Evolutionary conservation across 2,888 invertebrate genomes (phyloP).

Genomic region (Drosophila picticornis): DNA sequence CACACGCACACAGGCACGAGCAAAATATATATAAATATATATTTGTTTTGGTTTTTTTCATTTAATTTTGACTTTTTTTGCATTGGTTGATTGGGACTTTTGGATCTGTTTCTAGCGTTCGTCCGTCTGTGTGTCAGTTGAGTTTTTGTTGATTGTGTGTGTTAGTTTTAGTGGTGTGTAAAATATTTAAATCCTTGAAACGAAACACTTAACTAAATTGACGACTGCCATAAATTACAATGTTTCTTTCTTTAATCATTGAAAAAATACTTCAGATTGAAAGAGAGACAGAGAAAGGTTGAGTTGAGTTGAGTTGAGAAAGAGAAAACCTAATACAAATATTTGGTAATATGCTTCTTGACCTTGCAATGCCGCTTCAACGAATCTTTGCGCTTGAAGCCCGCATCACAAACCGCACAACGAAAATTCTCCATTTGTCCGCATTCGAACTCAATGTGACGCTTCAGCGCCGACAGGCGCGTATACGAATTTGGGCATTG

Average conservation of each 20-base stretch:
- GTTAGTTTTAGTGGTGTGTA: not conserved
- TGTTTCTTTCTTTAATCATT: conserved; percentile 39
- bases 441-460: conserved; percentile 75
- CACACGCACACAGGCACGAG: conserved; percentile 37
- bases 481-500: conserved; percentile 72
- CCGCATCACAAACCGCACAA: conserved; percentile 71
- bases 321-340: conserved; percentile 63
- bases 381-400: conserved; percentile 74
- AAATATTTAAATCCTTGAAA: conserved; percentile 11
- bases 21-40: conserved; percentile 22
- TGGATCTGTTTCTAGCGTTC: conserved; percentile 11
- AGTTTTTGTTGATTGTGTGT: conserved; percentile 3
- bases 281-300: not conserved
- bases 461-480: conserved; percentile 69
- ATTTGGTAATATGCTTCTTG: conserved; percentile 71
- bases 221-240: conserved; percentile 23
- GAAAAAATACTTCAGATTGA: conserved; percentile 27
- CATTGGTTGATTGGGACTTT: conserved; percentile 63
- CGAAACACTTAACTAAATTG: conserved; percentile 22
- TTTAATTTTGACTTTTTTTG: conserved; percentile 29
- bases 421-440: conserved; percentile 70
- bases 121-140: conserved; percentile 24
- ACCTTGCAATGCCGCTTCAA: conserved; percentile 73
- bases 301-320: not conserved
- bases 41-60: not conserved